Percentiles rank a stretch among this genome's conserved stretches.
These are phyloP conservation scores for Rhinella marina DNA, from an alignment of 2,797 vertebrate genomes.

Conservation along the genomic window DNA sequence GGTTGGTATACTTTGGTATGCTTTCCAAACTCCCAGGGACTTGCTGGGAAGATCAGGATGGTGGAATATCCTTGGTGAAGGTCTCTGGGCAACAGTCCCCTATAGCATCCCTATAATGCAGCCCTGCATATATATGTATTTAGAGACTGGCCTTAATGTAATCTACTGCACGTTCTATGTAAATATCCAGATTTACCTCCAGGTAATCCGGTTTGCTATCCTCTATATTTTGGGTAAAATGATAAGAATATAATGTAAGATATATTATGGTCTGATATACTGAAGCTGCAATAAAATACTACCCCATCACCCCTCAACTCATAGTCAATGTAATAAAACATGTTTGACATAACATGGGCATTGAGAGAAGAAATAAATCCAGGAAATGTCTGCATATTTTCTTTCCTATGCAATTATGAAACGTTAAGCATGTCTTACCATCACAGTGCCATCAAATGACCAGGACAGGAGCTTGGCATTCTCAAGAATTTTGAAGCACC, in stretches of 20 bases:
- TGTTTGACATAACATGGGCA: neutral
- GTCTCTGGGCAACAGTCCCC: neutral
- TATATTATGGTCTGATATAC: neutral
- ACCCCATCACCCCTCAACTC: neutral
- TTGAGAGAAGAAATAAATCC: neutral
- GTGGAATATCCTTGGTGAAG: neutral
- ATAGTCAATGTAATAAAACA: neutral
- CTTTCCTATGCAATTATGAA: neutral
- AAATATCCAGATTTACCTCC: too few relatives aligned
- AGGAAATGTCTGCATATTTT: neutral
- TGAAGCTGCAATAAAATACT: neutral
- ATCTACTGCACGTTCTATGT: neutral
- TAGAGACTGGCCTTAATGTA: neutral
- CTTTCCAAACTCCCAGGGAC: neutral
- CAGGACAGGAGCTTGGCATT: constrained; percentile 83
- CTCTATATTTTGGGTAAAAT: neutral
- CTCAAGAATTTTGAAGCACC: constrained; percentile 82
- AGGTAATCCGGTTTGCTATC: too few relatives aligned
- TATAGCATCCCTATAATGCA: neutral
- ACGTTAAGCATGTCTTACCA: constrained; percentile 76
- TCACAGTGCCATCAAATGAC: constrained; percentile 92
- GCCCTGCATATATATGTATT: neutral
- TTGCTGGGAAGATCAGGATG: neutral
- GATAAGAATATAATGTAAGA: neutral
- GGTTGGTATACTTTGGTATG: neutral